Base-by-base conservation (phyloP, 2,888 invertebrate species). In the Rosalia funebris region DNA sequence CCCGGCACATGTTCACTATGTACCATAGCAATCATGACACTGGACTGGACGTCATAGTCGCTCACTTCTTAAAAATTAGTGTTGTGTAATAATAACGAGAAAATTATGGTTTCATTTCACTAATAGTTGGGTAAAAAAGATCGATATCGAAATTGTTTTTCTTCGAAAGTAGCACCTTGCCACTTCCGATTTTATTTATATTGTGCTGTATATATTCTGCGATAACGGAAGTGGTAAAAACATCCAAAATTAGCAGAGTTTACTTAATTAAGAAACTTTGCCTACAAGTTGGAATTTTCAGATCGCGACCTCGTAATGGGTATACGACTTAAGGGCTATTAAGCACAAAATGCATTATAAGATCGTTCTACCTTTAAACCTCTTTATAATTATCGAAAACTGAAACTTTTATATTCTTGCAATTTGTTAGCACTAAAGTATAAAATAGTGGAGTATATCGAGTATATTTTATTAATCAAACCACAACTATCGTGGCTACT, bases 51-150 rank as follows among this genome's bases (percentile, higher is more conserved):
- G 62, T 69, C 55, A 67, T 71, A 73, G 72, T 74, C 71, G 77
- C 78, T 78, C 77, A 78, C 74, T 74, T 77, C 71, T 76, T 74
- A 76, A 77, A 75, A 75, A 75, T 79, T 77, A 78, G 79, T 79
- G 76, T 78, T 77, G 77, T 78, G 77, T 77, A 74, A 77, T 73
- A 72, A 74, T 78, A 79, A 78, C 73, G 72, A 76, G 68, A 72
- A 69, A 72, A 70, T 74, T 72, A 74, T 71, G 72, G 72, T 75
- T 34, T 77, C 75, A 77, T 77, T 72, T 77, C 75, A 75, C 74
- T 73, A 31, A 34, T 53, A 54, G 57, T 45, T 61, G 65, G 65
- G 65, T 65, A 65, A 65, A 65, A 65, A 65, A 63, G 65, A 58
- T 62, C 57, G 60, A 61, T 48, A 54, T 36, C 59, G 2, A 36